A percentile compares a stretch with the other conserved stretches of the same genome.
Conservation (phyloP, 1,140 invertebrate species). For the Eriosoma lanigerum region DNA sequence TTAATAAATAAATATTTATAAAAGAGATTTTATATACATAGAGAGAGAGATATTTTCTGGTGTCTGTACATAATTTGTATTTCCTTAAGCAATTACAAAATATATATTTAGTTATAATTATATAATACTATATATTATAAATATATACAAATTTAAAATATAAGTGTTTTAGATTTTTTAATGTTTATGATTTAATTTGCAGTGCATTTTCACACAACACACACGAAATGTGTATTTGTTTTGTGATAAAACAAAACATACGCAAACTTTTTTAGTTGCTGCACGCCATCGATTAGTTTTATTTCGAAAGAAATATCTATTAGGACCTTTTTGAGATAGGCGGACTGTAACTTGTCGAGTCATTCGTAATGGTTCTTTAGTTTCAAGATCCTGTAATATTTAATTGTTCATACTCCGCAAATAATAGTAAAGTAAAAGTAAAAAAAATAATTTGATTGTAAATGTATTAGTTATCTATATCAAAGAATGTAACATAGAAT, state of each 20-base stretch:
- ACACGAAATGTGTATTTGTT: neutral
- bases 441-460: neutral
- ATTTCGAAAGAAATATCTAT: conserved; percentile 55
- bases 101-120: neutral
- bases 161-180: neutral
- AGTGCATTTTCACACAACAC: conserved; percentile 46
- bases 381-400: conserved; percentile 54
- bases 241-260: conserved; percentile 59
- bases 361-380: conserved; percentile 55
- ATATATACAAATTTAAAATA: neutral
- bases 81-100: too few species aligned
- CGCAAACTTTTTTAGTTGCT: conserved; percentile 69
- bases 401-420: conserved; percentile 7
- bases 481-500: too few species aligned
- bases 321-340: conserved; percentile 55
- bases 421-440: too few species aligned
- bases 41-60: too few species aligned
- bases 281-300: conserved; percentile 63
- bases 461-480: neutral
- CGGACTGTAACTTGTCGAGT: conserved; percentile 56
- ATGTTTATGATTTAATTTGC: conserved; percentile 3
- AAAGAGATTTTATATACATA: too few species aligned
- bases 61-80: too few species aligned
- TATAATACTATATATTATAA: neutral
- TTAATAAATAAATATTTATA: too few species aligned